Evolutionary conservation across 2,888 invertebrate species (phyloP), one percentile per base, ranked within the genome.

Genomic region (Erebia ligea): DNA sequence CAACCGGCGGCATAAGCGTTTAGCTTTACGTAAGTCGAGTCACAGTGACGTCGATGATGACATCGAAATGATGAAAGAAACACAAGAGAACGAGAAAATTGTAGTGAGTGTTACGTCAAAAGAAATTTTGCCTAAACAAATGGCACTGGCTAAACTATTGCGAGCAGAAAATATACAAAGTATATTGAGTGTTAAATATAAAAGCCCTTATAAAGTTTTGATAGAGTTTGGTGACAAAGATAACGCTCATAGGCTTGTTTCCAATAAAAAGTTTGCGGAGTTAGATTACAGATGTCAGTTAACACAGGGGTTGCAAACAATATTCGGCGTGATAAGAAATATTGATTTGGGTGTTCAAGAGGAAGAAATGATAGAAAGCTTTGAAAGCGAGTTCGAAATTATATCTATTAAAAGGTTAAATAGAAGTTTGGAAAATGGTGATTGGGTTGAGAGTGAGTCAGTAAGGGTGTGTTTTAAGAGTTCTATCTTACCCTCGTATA

Each of bases 241-340:
- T 57, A 56, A 74, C 59, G 74, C 75, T 6, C 25, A 65, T 52
- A 72, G 69, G 45, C 67, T 76, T 52, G 17, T 76, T 2, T 62
- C 73, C 2, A 73, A 69, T 57, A 11, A 74, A 21, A 76, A 72
- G 65, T 56, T 77, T n/a, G 54, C 45, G 19, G 73, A 73, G 6
- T 48, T 73, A 48, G 73, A 68, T 0, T 71, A n/a, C 17, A 67
- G 71, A 21, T 72, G 73, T 52, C 73, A 75, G 25, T 67, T 68
- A 45, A 72, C 70, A 13, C 6, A 69, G 45, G 68, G 74, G 58
- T 21, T 64, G 9, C 54, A 34, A 10, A 15, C 72, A 13, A 71
- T 72, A 8, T 76, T 72, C 67, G 78, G 78, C 2, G 17, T 76
- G 13, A 58, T 78, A 1, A 73, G 69, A 63, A 59, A 67, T 9